phyloP scores from a whole-genome alignment of 2,797 vertebrate species.

The Vireo griseus region DNA sequence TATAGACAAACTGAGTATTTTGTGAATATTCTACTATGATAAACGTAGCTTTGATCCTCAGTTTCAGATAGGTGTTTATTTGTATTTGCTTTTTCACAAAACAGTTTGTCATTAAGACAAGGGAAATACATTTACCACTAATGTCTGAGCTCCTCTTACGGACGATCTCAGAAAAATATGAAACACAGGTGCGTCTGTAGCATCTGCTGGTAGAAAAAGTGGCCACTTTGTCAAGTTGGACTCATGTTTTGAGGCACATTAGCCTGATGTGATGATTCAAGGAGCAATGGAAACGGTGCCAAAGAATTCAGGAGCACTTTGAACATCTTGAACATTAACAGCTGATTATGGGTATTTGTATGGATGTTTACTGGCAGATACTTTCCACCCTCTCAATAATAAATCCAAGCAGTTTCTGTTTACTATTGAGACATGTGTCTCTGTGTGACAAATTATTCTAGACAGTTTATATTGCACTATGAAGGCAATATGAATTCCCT shows the following conservation, averaged over 20 bases:
- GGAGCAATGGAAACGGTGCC: background rate
- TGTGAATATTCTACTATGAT: background rate
- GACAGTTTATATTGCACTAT: constrained; percentile 45
- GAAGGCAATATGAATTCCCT: constrained; percentile 37
- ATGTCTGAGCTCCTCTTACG: background rate
- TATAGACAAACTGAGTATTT: background rate
- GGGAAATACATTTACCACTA: background rate
- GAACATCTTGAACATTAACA: background rate
- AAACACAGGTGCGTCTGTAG: background rate
- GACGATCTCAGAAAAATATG: background rate
- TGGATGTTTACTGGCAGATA: background rate
- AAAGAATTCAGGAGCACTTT: background rate
- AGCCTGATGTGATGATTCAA: background rate
- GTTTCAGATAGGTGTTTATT: background rate
- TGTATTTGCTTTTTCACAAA: background rate
- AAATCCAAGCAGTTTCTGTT: constrained; percentile 47
- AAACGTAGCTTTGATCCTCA: background rate
- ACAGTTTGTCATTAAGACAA: background rate
- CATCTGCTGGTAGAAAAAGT: background rate
- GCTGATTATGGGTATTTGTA: background rate
- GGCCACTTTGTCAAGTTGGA: background rate
- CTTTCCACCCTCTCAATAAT: background rate
- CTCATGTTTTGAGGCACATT: background rate
- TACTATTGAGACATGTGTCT: background rate
- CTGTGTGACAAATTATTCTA: constrained; percentile 34